Base-by-base conservation (phyloP, 2,888 invertebrate species). In the Drosophila koepferae region DNA sequence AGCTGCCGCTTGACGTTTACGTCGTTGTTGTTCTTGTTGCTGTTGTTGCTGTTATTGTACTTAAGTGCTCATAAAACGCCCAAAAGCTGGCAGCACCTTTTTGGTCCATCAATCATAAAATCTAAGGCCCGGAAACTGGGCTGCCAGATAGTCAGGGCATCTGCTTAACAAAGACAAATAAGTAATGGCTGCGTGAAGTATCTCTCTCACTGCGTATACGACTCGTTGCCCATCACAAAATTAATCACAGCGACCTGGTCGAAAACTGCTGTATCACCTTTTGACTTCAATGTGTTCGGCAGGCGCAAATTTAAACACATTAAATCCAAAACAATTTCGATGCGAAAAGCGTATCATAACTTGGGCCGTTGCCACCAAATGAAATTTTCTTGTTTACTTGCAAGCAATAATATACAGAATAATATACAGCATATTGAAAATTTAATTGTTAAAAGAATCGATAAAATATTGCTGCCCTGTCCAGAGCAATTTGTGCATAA, bases 371-470 rank as follows among this genome's bases (percentile, higher is more conserved):
- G 36, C 1, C 20, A 38, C 8, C 46, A 36, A 49, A 36, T 63
- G 34, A 54, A 66, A 59, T 67, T 46, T 61, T 61, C 66, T 53
- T 23, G 2, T 48, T 18, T n/a, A n/a, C n/a, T n/a, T n/a, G n/a
- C n/a, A n/a, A n/a, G n/a, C n/a, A n/a, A n/a, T n/a, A n/a, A n/a
- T n/a, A n/a, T n/a, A n/a, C n/a, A n/a, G n/a, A n/a, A 80, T 82
- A 88, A 28, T 23, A 77, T 60, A 63, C 64, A 59, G 70, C 70
- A 64, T 28, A 76, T 81, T 80, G 69, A 81, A 76, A 85, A 76
- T 58, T 77, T 81, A 79, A 86, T 85, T 85, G 89, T 87, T 77
- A 84, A 84, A 84, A 81, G 89, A 86, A 87, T 89, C 85, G 77
- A 86, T 86, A 87, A 87, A 89, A 77, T 84, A 80, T 48, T 56